Evolutionary conservation across 37 sponge, comb jelly and placozoan species (phyloP), one percentile per base, ranked within the genome.

Genomic region (Ephydatia muelleri): DNA sequence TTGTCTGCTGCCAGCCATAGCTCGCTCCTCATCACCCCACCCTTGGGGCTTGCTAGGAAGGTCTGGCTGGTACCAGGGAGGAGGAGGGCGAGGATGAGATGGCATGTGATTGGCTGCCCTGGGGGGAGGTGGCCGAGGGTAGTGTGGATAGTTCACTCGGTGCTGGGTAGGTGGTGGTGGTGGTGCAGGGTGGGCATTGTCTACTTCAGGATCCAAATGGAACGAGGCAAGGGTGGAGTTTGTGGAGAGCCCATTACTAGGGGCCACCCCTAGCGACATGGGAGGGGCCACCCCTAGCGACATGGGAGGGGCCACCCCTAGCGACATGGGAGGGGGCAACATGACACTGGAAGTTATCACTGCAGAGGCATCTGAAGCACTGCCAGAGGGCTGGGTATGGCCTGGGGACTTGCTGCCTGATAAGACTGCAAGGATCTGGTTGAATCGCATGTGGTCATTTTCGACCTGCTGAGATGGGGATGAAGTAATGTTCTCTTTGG

Each of bases 401-500:
- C 84, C 77, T 85, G 70, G 76, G 76, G 25, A 25, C 22, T 75
- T 47, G 73, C 79, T 21, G 74, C 57, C 67, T 87, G 82, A 13
- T 33, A 91, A 49, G 5, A 65, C 81, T n/a, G 92, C 92, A 29
- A 91, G 67, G 1, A 91, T 77, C 32, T 83, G 83, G 64, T 91
- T 83, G 84, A 91, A 91, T 26, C 88, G 88, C 49, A 39, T 35
- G 57, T 78, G 83, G 39, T 82, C 91, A 21, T 37, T 29, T 23
- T 74, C 72, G 6, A 16, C 69, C 0, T 38, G 21, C 31, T 35
- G 75, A 28, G 67, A 57, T 26, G 72, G 39, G 22, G 75, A 34
- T 0, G 77, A 26, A 22, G 65, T 67, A 64, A 89, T 89, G 69
- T 89, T 89, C 85, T 89, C 89, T 43, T 67, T 65, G 33, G 84